phyloP scores from a whole-genome alignment of 2,797 vertebrate genomes.

The Hoplostethus mediterraneus region DNA sequence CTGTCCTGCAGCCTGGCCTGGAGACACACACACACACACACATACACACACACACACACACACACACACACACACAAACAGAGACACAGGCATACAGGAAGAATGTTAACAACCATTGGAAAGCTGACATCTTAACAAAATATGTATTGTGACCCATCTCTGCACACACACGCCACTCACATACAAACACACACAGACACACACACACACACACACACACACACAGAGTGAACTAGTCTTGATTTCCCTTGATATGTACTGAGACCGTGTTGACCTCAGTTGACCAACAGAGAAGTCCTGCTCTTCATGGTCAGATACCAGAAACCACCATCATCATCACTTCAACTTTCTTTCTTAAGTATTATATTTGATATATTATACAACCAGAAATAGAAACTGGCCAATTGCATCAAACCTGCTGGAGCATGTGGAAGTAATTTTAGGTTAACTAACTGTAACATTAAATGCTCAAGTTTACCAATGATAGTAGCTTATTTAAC shows the following conservation, averaged over 20 bases:
- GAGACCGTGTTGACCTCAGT: conserved; percentile 26
- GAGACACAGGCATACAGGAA: conserved; percentile 54
- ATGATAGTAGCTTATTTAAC: too few species aligned
- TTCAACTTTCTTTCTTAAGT: not conserved
- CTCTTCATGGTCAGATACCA: conserved; percentile 13
- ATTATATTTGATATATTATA: too few species aligned
- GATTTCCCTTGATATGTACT: conserved; percentile 48
- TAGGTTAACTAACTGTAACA: not conserved
- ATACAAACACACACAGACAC: not conserved
- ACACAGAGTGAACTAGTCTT: conserved; percentile 20
- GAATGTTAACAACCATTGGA: conserved; percentile 65
- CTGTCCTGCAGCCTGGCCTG: conserved; percentile 94
- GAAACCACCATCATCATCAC: not conserved
- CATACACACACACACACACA: conserved; percentile 28
- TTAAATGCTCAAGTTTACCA: too few species aligned
- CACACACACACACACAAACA: conserved; percentile 30
- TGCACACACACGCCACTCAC: not conserved
- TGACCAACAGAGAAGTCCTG: conserved; percentile 1
- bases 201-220: conserved; percentile 11
- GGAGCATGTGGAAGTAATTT: too few species aligned
- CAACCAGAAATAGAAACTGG: too few species aligned
- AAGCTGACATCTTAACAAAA: conserved; percentile 53
- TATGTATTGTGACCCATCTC: conserved; percentile 37
- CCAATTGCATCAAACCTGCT: too few species aligned
- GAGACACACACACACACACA: conserved; percentile 56